These are phyloP conservation scores for Thecophora atra DNA, from an alignment of 2,888 invertebrate genomes.

Conservation along the genomic window DNA sequence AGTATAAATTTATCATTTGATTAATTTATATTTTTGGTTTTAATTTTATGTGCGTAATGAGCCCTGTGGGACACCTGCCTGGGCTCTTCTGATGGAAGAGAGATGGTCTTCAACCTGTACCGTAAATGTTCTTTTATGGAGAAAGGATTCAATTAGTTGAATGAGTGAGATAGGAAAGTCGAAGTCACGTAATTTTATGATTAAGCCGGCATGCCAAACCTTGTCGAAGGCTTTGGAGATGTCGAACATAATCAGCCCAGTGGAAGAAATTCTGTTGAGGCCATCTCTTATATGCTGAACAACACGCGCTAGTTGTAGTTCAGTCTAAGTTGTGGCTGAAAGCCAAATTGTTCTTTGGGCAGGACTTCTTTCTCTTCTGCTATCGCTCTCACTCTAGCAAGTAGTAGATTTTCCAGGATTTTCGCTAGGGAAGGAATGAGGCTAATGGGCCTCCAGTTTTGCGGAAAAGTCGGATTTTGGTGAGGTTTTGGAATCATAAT, in stretches of 20 bases:
- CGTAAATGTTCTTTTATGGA: background rate
- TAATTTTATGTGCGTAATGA: too few species aligned
- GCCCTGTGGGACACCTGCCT: conserved; percentile 15
- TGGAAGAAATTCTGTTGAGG: background rate
- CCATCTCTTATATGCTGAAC: too few species aligned
- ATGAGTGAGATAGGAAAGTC: background rate
- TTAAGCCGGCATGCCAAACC: too few species aligned
- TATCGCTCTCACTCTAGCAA: background rate
- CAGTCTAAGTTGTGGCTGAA: background rate
- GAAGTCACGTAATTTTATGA: too few species aligned
- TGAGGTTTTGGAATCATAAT: background rate
- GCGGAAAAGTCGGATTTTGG: background rate
- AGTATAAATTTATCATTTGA: too few species aligned
- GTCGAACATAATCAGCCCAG: background rate
- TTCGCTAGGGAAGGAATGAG: background rate
- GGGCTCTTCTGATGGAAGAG: background rate
- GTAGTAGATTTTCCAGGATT: background rate
- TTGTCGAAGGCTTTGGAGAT: conserved; percentile 7
- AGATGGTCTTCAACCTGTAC: background rate
- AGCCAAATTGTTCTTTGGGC: background rate
- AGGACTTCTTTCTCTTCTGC: background rate
- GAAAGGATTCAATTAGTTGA: background rate
- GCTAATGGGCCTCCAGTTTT: conserved; percentile 2
- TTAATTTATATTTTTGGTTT: too few species aligned
- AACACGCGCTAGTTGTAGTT: background rate